Conservation (phyloP, 2,797 vertebrate species). For the Dallia pectoralis region DNA sequence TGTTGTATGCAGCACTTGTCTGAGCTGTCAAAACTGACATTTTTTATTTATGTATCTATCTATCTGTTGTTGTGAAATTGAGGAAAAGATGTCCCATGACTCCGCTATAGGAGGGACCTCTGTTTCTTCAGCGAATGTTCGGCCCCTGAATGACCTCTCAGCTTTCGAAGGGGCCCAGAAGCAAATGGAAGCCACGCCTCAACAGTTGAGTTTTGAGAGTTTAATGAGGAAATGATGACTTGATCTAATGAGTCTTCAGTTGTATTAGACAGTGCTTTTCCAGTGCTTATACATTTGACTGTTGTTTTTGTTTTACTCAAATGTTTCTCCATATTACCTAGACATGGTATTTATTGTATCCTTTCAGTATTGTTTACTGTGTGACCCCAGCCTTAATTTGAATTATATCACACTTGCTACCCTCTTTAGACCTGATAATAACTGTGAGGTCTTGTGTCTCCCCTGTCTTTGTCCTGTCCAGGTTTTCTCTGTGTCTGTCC, state of each 20-base stretch:
- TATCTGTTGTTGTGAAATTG: slow-evolving; percentile 41
- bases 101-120: slow-evolving; percentile 22
- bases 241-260: not conserved
- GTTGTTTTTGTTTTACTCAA: not conserved
- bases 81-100: slow-evolving; percentile 32
- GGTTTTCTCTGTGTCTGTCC: too few relatives aligned
- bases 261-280: not conserved
- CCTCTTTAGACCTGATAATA: too few relatives aligned
- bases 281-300: too few relatives aligned
- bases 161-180: not conserved
- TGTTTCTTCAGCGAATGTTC: not conserved
- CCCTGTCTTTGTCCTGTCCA: too few relatives aligned
- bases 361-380: too few relatives aligned
- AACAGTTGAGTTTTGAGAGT: slow-evolving; percentile 6
- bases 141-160: slow-evolving; percentile 22
- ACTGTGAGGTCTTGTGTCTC: too few relatives aligned
- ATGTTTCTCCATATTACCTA: not conserved
- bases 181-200: not conserved
- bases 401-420: too few relatives aligned
- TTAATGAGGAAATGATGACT: not conserved
- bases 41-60: slow-evolving; percentile 57
- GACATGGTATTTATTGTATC: not conserved
- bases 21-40: slow-evolving; percentile 30
- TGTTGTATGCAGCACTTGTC: slow-evolving; percentile 45
- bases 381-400: too few relatives aligned